These are phyloP conservation scores for Chrysogorgia sp. DNA, from an alignment of 92 coral and sea anemone species.

Conservation along the genomic window DNA sequence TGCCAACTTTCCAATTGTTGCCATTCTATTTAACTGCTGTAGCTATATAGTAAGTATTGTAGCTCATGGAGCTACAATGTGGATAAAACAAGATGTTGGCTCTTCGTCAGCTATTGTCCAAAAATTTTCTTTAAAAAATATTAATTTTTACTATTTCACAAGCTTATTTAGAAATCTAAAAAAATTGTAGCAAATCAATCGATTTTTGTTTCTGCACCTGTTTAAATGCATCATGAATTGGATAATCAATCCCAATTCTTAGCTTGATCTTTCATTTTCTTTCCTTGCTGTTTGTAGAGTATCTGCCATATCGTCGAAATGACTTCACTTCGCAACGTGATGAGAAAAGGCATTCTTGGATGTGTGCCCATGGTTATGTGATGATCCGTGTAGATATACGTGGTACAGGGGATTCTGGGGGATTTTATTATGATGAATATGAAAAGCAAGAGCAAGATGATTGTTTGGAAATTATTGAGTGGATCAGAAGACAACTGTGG, in stretches of 20 bases:
- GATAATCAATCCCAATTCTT: not conserved
- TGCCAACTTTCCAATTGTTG: no score
- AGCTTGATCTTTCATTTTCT: not conserved
- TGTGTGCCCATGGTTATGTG: constrained; percentile 77
- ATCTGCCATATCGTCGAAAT: constrained; percentile 73
- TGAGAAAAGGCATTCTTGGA: constrained; percentile 52
- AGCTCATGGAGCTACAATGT: no score
- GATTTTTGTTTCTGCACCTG: no score
- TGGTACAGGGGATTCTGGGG: constrained; percentile 82
- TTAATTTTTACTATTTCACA: no score
- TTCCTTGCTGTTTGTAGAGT: constrained; percentile 42
- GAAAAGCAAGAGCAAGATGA: constrained; percentile 76
- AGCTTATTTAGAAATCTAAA: no score
- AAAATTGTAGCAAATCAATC: no score
- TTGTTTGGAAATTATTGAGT: constrained; percentile 78
- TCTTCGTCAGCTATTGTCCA: no score
- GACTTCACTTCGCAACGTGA: constrained; percentile 73
- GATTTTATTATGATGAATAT: constrained; percentile 72
- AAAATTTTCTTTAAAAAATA: no score
- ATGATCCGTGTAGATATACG: constrained; percentile 85
- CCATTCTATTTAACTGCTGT: no score
- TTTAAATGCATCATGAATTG: not conserved
- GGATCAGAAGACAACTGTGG: constrained; percentile 79
- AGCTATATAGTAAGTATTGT: no score
- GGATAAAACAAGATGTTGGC: no score